phyloP scores from a whole-genome alignment of 1,140 invertebrate genomes.

The Drosophila tristis region DNA sequence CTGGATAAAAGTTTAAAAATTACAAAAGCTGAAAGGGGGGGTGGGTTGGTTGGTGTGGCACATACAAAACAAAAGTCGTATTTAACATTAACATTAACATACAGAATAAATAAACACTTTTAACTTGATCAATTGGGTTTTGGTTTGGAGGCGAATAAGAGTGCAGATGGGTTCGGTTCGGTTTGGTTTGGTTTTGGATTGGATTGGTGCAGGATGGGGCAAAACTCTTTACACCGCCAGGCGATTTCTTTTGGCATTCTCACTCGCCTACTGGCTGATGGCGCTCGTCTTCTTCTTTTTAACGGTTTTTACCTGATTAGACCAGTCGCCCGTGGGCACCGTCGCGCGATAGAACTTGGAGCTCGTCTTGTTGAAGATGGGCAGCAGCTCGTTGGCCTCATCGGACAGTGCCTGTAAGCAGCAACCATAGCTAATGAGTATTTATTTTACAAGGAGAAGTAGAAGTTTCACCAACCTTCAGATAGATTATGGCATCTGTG shows the following conservation, averaged over 20 bases:
- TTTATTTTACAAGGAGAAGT: background rate
- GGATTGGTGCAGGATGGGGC: constrained; percentile 28
- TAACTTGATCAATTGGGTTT: constrained; percentile 32
- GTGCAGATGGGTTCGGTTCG: constrained; percentile 18
- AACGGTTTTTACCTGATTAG: constrained; percentile 84
- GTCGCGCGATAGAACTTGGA: constrained; percentile 93
- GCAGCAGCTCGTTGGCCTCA: constrained; percentile 97
- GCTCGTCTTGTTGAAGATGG: constrained; percentile 98
- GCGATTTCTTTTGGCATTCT: constrained; percentile 23
- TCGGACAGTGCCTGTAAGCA: constrained; percentile 92
- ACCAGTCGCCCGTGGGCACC: constrained; percentile 95
- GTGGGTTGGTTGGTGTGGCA: background rate
- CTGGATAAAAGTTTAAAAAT: constrained; percentile 16
- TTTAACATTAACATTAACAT: constrained; percentile 49
- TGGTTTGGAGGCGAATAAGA: constrained; percentile 6
- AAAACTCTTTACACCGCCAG: constrained; percentile 53
- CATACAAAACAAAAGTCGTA: constrained; percentile 45
- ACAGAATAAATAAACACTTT: constrained; percentile 55
- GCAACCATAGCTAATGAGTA: background rate
- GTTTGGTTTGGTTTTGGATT: constrained; percentile 26
- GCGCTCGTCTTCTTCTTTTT: constrained; percentile 81
- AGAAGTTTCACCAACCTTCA: constrained; percentile 89
- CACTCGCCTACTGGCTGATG: constrained; percentile 57
- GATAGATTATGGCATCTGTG: constrained; percentile 97
- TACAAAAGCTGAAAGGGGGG: background rate